A percentile compares a stretch with the other conserved stretches of the same genome.
These are phyloP conservation scores for Spodoptera littoralis DNA, from an alignment of 2,888 invertebrate genomes.

Conservation along the genomic window DNA sequence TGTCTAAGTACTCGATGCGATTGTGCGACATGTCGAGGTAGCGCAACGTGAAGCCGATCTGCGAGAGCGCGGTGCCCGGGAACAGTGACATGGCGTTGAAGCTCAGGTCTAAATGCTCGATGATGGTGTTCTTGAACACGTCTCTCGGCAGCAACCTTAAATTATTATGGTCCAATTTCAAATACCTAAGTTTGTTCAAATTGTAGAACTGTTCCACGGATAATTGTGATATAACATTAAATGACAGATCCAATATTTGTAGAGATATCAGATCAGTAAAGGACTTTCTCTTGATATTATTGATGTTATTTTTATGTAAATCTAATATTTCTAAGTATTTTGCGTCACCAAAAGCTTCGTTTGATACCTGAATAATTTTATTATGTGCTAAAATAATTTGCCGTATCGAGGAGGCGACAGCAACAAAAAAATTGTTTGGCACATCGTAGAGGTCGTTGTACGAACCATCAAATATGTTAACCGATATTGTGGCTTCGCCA, in stretches of 20 bases:
- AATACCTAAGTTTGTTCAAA: slow-evolving; percentile 91
- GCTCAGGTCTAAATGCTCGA: slow-evolving; percentile 94
- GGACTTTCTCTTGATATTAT: slow-evolving; percentile 92
- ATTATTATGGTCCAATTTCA: slow-evolving; percentile 92
- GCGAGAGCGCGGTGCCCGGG: slow-evolving; percentile 93
- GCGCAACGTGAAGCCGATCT: slow-evolving; percentile 93
- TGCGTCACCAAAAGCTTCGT: slow-evolving; percentile 92
- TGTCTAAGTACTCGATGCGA: slow-evolving; percentile 95
- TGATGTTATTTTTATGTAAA: slow-evolving; percentile 92
- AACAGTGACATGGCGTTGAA: slow-evolving; percentile 94
- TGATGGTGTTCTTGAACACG: slow-evolving; percentile 93
- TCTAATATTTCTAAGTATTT: slow-evolving; percentile 92
- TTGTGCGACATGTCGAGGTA: slow-evolving; percentile 94
- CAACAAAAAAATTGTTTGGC: slow-evolving; percentile 90
- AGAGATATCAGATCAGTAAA: slow-evolving; percentile 93
- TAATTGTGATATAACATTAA: slow-evolving; percentile 93
- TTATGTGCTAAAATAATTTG: slow-evolving; percentile 93
- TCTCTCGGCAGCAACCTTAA: slow-evolving; percentile 93
- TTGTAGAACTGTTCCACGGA: slow-evolving; percentile 94
- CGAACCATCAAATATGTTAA: slow-evolving; percentile 92
- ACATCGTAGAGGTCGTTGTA: slow-evolving; percentile 91
- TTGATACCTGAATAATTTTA: slow-evolving; percentile 91
- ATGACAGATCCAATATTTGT: slow-evolving; percentile 94
- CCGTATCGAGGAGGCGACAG: slow-evolving; percentile 90
- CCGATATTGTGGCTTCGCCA: slow-evolving; percentile 87